A percentile compares a stretch with the other conserved stretches of the same genome.
Evolutionary conservation across 2,888 invertebrate genomes (phyloP).

Genomic region (Nebria brevicollis): DNA sequence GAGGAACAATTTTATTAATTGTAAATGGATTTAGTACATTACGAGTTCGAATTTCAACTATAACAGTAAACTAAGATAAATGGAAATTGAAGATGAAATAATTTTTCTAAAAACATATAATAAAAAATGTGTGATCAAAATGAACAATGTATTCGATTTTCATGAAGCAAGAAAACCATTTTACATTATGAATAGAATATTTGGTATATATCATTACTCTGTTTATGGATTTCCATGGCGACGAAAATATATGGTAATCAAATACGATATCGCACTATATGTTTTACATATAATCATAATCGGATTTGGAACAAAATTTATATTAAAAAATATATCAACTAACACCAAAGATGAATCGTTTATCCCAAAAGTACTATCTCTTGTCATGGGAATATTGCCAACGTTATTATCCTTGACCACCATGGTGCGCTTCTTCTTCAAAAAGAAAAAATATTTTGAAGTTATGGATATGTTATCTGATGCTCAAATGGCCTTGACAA

Average conservation of each 20-base stretch:
- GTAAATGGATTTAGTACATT: too few species aligned
- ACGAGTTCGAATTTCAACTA: too few species aligned
- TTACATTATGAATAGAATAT: not conserved
- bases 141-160: not conserved
- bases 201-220: not conserved
- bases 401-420: not conserved
- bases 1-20: too few species aligned
- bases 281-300: constrained; percentile 11
- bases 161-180: not conserved
- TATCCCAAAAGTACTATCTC: not conserved
- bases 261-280: constrained; percentile 10
- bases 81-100: too few species aligned
- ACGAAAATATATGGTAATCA: not conserved
- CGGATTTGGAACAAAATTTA: not conserved
- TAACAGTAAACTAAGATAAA: too few species aligned
- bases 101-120: too few species aligned
- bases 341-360: not conserved
- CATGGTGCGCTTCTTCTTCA: not conserved
- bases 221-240: constrained; percentile 8
- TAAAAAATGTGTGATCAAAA: not conserved
- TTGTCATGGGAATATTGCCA: not conserved
- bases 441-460: constrained; percentile 13
- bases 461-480: constrained; percentile 3
- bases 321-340: not conserved
- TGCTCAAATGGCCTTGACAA: not conserved